Evolutionary conservation across 1,140 invertebrate genomes (phyloP), one percentile per base, ranked within the genome.

Genomic region (Melipona quadrifasciata): DNA sequence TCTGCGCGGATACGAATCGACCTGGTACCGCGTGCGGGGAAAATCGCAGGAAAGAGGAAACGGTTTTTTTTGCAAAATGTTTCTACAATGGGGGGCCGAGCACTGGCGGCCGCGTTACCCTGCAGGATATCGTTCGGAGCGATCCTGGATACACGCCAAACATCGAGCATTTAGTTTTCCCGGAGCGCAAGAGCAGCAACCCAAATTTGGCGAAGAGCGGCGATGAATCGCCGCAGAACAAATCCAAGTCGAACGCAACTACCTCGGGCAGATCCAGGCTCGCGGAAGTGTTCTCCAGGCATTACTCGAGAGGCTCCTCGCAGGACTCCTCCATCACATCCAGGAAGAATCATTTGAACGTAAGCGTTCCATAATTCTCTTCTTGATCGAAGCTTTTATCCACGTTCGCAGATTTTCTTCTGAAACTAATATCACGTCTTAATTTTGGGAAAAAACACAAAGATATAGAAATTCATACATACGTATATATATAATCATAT

Each of bases 151-250:
- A 96, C 88, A 96, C 95, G 64, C 93, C 95, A 75, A 95, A 96
- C 90, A 96, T 96, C 90, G 96, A 96, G 88, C 95, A 96, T 85
- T 92, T 96, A 78, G 95, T 96, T 67, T 96, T 96, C 85, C 95
- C 94, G 21, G 93, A 94, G 72, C 93, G 95, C 65, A 95, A 95
- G 87, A 94, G 92, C 72, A 94, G 90, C 92, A 95, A 93, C 92
- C 93, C 92, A 83, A 94, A 93, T 93, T 91, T 92, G 81, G 89
- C 82, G 16, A 86, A 75, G 75, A 73, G 80, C 11, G 72, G 84
- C 86, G 91, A 93, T 87, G 89, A 89, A 85, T 90, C 91, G 27
- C 87, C 92, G 53, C 74, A 90, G 67, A 92, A 76, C 81, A 93
- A 93, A 89, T 89, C 91, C 71, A 91, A 93, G 67, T 81, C 86